Conservation (phyloP, 2,113 vertebrate genomes). For the Oncorhynchus masou region DNA sequence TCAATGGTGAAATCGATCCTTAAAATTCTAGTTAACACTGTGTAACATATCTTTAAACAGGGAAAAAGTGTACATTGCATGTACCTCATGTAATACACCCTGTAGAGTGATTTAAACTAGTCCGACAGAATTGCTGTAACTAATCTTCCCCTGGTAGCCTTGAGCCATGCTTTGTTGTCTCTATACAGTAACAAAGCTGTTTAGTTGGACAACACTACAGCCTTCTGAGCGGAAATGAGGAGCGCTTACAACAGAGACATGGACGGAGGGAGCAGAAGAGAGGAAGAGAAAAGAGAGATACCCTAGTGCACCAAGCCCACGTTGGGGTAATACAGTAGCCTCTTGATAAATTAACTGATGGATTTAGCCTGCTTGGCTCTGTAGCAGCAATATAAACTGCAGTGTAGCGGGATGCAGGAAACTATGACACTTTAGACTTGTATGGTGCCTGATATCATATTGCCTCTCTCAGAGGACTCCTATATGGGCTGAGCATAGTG, state of each 20-base stretch:
- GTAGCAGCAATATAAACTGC: slow-evolving; percentile 20
- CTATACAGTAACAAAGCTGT: slow-evolving; percentile 2
- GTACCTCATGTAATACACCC: not conserved
- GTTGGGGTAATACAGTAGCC: slow-evolving; percentile 26
- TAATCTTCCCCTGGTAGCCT: slow-evolving; percentile 11
- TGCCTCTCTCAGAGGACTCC: slow-evolving; percentile 22
- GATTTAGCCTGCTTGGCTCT: slow-evolving; percentile 38
- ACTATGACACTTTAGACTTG: slow-evolving; percentile 14
- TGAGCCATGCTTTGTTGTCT: not conserved
- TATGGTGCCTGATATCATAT: slow-evolving; percentile 2
- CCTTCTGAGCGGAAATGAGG: slow-evolving; percentile 10
- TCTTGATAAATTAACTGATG: slow-evolving; percentile 47
- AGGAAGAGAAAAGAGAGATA: slow-evolving; percentile 11
- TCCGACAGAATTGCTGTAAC: not conserved
- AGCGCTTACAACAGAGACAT: slow-evolving; percentile 8
- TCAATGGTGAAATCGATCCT: slow-evolving; percentile 4
- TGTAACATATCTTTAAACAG: slow-evolving; percentile 10
- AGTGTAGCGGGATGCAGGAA: not conserved
- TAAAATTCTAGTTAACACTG: slow-evolving; percentile 16
- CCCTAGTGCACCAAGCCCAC: slow-evolving; percentile 13
- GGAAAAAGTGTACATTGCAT: not conserved
- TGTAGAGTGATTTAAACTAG: slow-evolving; percentile 16
- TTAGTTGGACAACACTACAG: slow-evolving; percentile 12
- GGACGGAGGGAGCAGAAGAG: slow-evolving; percentile 9
- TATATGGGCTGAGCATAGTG: slow-evolving; percentile 2